phyloP scores from a whole-genome alignment of 2,888 invertebrate genomes.

The Synanthedon formicaeformis region DNA sequence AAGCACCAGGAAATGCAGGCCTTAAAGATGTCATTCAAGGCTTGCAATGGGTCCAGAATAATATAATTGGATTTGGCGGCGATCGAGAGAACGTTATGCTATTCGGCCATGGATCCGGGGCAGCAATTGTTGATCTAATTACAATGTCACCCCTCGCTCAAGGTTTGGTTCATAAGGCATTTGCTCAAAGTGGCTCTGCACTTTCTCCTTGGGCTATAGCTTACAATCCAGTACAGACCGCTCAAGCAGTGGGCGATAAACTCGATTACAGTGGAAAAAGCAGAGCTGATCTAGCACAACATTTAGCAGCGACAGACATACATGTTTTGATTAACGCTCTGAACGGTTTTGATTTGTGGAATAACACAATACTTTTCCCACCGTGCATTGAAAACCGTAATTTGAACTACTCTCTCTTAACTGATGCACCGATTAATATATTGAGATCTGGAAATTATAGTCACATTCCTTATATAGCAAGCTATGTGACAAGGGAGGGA shows the following conservation, averaged over 20 bases:
- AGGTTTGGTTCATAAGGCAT: slow-evolving; percentile 43
- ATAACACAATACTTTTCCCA: slow-evolving; percentile 49
- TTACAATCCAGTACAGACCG: slow-evolving; percentile 45
- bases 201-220: slow-evolving; percentile 49
- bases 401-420: slow-evolving; percentile 30
- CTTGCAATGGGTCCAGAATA: slow-evolving; percentile 78
- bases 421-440: slow-evolving; percentile 38
- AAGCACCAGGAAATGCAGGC: slow-evolving; percentile 86
- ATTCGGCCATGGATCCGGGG: slow-evolving; percentile 85
- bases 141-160: slow-evolving; percentile 36
- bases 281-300: slow-evolving; percentile 27
- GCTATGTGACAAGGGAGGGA: slow-evolving; percentile 47
- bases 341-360: slow-evolving; percentile 29
- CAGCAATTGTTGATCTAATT: slow-evolving; percentile 63
- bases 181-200: slow-evolving; percentile 50
- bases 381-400: slow-evolving; percentile 46
- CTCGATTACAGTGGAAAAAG: slow-evolving; percentile 32
- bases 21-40: slow-evolving; percentile 86
- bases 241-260: slow-evolving; percentile 28
- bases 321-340: slow-evolving; percentile 24
- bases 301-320: slow-evolving; percentile 25
- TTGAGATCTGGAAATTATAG: slow-evolving; percentile 36
- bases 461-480: slow-evolving; percentile 44
- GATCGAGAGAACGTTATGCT: slow-evolving; percentile 80
- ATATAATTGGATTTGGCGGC: slow-evolving; percentile 81